Evolutionary conservation across 2,888 invertebrate species (phyloP), one percentile per base, ranked within the genome.

Genomic region (Brachyptera putata): DNA sequence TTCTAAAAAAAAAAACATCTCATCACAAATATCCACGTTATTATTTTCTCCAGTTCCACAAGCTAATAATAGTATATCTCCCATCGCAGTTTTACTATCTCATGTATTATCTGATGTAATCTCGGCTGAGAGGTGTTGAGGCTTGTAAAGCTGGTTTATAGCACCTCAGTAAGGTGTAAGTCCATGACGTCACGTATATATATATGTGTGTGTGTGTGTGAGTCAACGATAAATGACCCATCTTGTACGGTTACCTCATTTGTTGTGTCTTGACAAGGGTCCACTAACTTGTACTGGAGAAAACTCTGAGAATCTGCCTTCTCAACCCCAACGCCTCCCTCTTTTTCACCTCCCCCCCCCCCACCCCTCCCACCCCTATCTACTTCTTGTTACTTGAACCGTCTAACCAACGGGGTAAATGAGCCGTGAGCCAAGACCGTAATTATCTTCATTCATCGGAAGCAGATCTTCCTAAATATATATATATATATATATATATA

Each of bases 381-480:
- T n/a, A n/a, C n/a, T n/a, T n/a, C n/a, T n/a, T n/a, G n/a, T n/a
- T 30, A 30, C 30, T 30, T 30, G 5, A 24, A 22, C 46, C 46
- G 7, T n/a, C 1, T 30, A 24, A 22, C 46, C 46, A 21, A n/a
- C 1, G 1, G 24, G 49, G 56, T 60, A 60, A 60, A 60, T 60
- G 60, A 60, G 60, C 56, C 60, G 37, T 57, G 60, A 37, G 60
- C 56, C 24, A 49, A 49, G 57, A 49, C 60, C 41, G 56, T 56
- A 60, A 60, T 60, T 60, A 60, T 60, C 60, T 57, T 49, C 49
- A 49, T 56, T 60, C 56, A 60, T 57, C 36, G 60, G 57, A 36
- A 36, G 57, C 18, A 36, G 14, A 53, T 53, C 53, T 16, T 21
- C 34, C 21, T 18, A 13, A 34, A 36, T n/a, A n/a, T n/a, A n/a